A percentile compares a stretch with the other conserved stretches of the same genome.
Evolutionary conservation across 2,888 invertebrate genomes (phyloP).

Genomic region (Cantharis flavilabris): DNA sequence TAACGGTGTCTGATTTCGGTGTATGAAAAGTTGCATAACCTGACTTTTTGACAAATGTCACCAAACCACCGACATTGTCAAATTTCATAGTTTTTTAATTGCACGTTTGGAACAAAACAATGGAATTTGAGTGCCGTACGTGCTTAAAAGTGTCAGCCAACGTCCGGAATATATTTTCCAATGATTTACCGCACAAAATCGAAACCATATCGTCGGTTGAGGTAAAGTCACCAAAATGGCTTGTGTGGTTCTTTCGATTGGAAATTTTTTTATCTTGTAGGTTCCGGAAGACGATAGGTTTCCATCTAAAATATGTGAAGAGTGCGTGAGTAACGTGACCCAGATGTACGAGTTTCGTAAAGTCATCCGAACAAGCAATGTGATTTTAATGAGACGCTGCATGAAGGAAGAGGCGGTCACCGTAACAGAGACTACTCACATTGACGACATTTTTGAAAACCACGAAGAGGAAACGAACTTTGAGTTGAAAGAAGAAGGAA

Average conservation of each 20-base stretch:
- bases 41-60: background rate
- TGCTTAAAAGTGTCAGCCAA: conserved; percentile 10
- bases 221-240: background rate
- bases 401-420: background rate
- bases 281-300: background rate
- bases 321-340: background rate
- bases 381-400: background rate
- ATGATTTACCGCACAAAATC: conserved; percentile 4
- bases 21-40: background rate
- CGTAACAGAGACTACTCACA: background rate
- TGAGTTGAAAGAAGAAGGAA: background rate
- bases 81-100: too few species aligned
- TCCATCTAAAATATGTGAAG: background rate
- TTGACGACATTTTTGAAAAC: background rate
- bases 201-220: conserved; percentile 1
- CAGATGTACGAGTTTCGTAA: background rate
- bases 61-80: background rate
- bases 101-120: background rate
- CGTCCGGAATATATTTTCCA: conserved; percentile 5
- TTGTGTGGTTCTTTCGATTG: background rate
- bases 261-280: background rate
- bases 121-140: conserved; percentile 9
- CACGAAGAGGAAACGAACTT: background rate
- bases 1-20: background rate
- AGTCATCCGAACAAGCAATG: background rate